These are phyloP conservation scores for Drosophila yooni DNA, from an alignment of 2,888 invertebrate species.

Conservation along the genomic window DNA sequence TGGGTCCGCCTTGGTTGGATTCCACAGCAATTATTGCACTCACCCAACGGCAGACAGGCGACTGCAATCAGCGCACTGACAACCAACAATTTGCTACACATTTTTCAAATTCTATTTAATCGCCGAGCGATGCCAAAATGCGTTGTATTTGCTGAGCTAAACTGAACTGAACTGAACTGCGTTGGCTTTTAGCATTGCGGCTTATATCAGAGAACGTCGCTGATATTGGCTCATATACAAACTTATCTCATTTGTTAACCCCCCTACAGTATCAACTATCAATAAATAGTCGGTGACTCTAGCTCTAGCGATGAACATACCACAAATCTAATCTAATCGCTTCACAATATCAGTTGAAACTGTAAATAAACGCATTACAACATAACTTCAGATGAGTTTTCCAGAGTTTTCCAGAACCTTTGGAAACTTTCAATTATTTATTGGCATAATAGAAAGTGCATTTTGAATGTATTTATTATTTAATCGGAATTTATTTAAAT, in stretches of 20 bases:
- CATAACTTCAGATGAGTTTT: too few relatives aligned
- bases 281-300: neutral
- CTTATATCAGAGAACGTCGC: neutral
- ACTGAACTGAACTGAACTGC: slow-evolving; percentile 39
- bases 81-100: slow-evolving; percentile 44
- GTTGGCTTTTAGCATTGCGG: neutral
- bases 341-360: neutral
- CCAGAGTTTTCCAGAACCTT: too few relatives aligned
- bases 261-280: neutral
- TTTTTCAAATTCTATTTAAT: slow-evolving; percentile 3
- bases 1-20: too few relatives aligned
- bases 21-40: slow-evolving; percentile 13
- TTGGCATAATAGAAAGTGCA: too few relatives aligned
- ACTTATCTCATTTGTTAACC: neutral
- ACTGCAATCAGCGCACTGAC: slow-evolving; percentile 44
- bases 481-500: neutral
- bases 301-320: neutral
- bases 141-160: neutral
- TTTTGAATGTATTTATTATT: neutral
- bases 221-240: neutral
- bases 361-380: too few relatives aligned
- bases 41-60: slow-evolving; percentile 51
- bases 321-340: neutral
- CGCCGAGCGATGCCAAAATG: neutral
- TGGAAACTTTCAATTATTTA: too few relatives aligned